Conservation (phyloP, 1,140 invertebrate genomes). For the Druon quercuslanigerum region DNA sequence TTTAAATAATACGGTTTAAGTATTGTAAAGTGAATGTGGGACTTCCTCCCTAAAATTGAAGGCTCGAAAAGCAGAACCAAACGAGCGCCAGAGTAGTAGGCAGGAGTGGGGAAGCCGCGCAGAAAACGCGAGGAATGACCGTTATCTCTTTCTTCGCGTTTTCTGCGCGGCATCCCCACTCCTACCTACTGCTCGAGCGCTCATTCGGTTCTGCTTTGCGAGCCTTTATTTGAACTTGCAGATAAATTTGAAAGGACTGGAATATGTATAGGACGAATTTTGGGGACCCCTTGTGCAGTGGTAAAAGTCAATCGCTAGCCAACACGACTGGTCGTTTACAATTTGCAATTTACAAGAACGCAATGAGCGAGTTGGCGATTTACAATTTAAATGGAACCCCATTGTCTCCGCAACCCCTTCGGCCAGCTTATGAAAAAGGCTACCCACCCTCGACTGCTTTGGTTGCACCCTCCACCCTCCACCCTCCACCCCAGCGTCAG, state of each 20-base stretch:
- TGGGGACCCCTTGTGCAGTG: not conserved
- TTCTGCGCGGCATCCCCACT: too few relatives aligned
- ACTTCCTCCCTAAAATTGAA: too few relatives aligned
- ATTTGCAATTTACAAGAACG: constrained; percentile 58
- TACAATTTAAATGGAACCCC: constrained; percentile 68
- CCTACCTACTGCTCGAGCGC: too few relatives aligned
- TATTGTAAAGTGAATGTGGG: too few relatives aligned
- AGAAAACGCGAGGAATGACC: too few relatives aligned
- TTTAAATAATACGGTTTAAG: too few relatives aligned
- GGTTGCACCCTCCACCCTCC: constrained; percentile 1
- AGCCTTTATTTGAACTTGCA: not conserved
- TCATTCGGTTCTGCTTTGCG: too few relatives aligned
- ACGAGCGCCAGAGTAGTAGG: too few relatives aligned
- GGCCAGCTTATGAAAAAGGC: constrained; percentile 61
- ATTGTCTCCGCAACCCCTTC: constrained; percentile 64
- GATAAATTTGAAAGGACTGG: not conserved
- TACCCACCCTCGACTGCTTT: constrained; percentile 49
- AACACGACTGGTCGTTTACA: constrained; percentile 53
- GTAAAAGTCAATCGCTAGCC: constrained; percentile 19
- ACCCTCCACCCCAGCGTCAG: constrained; percentile 52
- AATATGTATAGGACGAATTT: not conserved
- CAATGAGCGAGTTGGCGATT: constrained; percentile 57
- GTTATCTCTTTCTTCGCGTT: too few relatives aligned
- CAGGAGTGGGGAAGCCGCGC: too few relatives aligned
- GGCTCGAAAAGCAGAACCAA: too few relatives aligned